Percentiles rank a stretch among this genome's conserved stretches.
These are phyloP conservation scores for Rugalucina vietnamica DNA, from an alignment of 2,888 invertebrate species.

Conservation along the genomic window DNA sequence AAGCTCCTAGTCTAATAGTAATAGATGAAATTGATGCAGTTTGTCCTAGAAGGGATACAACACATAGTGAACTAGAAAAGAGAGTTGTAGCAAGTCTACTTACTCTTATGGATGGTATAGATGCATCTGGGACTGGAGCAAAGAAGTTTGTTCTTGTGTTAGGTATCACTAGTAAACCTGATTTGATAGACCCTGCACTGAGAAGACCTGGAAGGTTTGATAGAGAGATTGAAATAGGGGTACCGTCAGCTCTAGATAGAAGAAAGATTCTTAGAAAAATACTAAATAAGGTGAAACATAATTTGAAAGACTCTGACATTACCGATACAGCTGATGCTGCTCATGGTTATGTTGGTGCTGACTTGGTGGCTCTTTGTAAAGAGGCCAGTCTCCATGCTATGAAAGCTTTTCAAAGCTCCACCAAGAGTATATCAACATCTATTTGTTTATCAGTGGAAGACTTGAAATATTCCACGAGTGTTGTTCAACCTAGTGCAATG, in stretches of 20 bases:
- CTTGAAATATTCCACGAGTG: slow-evolving; percentile 75
- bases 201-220: slow-evolving; percentile 92
- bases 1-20: slow-evolving; percentile 91
- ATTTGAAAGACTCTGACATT: slow-evolving; percentile 86
- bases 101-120: slow-evolving; percentile 87
- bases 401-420: slow-evolving; percentile 34
- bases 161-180: slow-evolving; percentile 91
- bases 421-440: no score
- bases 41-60: slow-evolving; percentile 88
- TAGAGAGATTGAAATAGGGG: slow-evolving; percentile 82
- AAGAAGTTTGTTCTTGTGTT: slow-evolving; percentile 87
- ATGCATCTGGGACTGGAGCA: slow-evolving; percentile 54
- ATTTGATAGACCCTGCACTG: slow-evolving; percentile 90
- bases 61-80: slow-evolving; percentile 88
- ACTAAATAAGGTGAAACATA: slow-evolving; percentile 86
- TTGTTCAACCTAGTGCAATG: slow-evolving; percentile 94
- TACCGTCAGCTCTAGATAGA: slow-evolving; percentile 79
- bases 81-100: slow-evolving; percentile 89
- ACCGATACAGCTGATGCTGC: slow-evolving; percentile 88
- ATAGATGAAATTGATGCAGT: slow-evolving; percentile 94
- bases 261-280: slow-evolving; percentile 88
- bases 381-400: slow-evolving; percentile 89
- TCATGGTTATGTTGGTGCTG: slow-evolving; percentile 96
- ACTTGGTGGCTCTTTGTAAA: slow-evolving; percentile 91
- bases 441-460: slow-evolving; percentile 61